These are phyloP conservation scores for Psittacula echo DNA, from an alignment of 2,797 vertebrate genomes.

Conservation along the genomic window DNA sequence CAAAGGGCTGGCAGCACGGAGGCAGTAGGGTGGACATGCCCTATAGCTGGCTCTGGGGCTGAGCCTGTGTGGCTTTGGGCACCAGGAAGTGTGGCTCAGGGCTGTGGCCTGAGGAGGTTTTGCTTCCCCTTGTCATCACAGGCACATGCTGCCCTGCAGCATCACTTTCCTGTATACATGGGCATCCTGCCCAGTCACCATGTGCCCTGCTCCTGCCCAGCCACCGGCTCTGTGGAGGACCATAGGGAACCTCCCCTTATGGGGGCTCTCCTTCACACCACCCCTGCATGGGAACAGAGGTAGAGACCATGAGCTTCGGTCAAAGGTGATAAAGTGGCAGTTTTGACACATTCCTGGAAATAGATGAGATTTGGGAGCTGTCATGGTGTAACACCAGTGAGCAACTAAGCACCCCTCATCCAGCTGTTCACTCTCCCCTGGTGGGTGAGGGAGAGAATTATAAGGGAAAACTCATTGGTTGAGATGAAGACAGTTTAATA, in stretches of 20 bases:
- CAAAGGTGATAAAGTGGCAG: not conserved
- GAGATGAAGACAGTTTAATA: not conserved
- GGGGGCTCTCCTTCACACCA: not conserved
- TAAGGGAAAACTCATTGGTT: not conserved
- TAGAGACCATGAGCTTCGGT: accelerated
- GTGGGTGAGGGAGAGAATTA: not conserved
- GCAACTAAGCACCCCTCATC: not conserved
- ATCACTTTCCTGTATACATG: not conserved
- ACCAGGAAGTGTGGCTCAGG: not conserved
- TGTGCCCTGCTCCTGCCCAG: not conserved
- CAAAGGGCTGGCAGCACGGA: not conserved
- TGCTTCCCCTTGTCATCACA: not conserved
- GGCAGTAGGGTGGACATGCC: not conserved
- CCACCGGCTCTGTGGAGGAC: accelerated
- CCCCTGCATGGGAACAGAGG: accelerated
- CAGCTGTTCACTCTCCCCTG: not conserved
- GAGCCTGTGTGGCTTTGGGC: accelerated
- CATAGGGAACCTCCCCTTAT: accelerated
- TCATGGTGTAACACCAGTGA: not conserved
- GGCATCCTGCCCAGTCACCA: accelerated
- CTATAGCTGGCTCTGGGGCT: not conserved
- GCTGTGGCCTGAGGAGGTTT: not conserved
- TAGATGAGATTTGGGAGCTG: not conserved
- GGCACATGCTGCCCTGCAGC: accelerated
- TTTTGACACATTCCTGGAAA: not conserved